These are phyloP conservation scores for Grallaria varia DNA, from an alignment of 2,113 vertebrate genomes.

Conservation along the genomic window DNA sequence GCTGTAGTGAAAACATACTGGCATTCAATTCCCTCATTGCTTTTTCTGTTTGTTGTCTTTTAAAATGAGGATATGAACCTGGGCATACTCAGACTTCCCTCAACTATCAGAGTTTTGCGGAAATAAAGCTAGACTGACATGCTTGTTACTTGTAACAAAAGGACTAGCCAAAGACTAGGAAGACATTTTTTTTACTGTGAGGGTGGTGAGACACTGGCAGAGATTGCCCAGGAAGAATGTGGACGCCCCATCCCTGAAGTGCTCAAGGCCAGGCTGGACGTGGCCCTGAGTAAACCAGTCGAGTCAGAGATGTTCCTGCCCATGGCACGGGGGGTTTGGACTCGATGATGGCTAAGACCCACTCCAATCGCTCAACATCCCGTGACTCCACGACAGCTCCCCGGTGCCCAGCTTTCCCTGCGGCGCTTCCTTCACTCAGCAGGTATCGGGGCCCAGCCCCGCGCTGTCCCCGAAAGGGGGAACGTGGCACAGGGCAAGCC, in stretches of 20 bases:
- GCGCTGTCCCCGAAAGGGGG: neutral
- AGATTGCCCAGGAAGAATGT: neutral
- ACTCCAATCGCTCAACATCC: neutral
- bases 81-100: neutral
- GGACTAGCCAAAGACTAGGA: neutral
- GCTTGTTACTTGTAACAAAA: neutral
- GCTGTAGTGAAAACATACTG: accelerated
- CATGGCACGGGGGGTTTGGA: accelerated
- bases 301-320: neutral
- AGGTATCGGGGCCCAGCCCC: neutral
- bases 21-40: accelerated
- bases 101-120: neutral
- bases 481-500: neutral
- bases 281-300: neutral
- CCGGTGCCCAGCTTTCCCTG: accelerated
- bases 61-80: accelerated
- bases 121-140: accelerated
- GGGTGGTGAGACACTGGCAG: neutral
- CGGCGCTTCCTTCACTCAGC: neutral
- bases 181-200: neutral
- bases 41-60: neutral
- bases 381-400: neutral
- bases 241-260: neutral
- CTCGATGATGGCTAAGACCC: no score
- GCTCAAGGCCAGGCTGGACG: neutral